Conservation (phyloP, 2,113 vertebrate species). For the Felis chaus region DNA sequence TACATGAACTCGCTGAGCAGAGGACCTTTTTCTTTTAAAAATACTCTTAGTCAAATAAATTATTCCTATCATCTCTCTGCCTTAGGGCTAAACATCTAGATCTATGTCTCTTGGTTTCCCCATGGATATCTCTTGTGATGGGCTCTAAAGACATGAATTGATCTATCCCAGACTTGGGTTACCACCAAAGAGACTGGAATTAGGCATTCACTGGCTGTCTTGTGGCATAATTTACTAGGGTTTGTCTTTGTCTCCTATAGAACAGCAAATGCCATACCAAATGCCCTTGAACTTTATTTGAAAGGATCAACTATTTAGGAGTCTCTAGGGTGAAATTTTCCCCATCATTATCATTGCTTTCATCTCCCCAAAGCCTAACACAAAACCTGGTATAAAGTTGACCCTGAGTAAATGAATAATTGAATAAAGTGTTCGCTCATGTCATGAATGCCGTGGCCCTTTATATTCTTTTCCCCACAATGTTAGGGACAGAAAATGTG, state of each 20-base stretch:
- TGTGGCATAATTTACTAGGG: conserved; percentile 1
- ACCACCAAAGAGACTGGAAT: background rate
- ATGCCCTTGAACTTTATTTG: conserved; percentile 60
- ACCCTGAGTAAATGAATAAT: conserved; percentile 33
- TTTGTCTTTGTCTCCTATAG: conserved; percentile 19
- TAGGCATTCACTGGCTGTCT: background rate
- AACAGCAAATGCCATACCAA: conserved; percentile 38
- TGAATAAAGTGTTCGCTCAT: conserved; percentile 3
- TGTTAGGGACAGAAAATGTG: background rate
- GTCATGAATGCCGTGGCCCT: background rate
- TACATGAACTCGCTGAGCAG: background rate
- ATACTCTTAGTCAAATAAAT: conserved; percentile 38
- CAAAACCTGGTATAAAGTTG: conserved; percentile 32
- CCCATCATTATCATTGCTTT: background rate
- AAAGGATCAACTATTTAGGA: conserved; percentile 25
- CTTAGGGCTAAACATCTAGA: conserved; percentile 24
- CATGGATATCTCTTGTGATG: background rate
- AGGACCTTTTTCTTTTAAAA: background rate
- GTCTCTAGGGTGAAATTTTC: conserved; percentile 37
- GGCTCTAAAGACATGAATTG: background rate
- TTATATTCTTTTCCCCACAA: background rate
- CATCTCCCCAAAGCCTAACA: conserved; percentile 49
- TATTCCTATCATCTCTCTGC: conserved; percentile 48
- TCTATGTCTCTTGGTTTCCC: conserved; percentile 18
- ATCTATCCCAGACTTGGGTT: background rate